Conservation (phyloP, 2,113 vertebrate genomes). For the Bombycilla garrulus region DNA sequence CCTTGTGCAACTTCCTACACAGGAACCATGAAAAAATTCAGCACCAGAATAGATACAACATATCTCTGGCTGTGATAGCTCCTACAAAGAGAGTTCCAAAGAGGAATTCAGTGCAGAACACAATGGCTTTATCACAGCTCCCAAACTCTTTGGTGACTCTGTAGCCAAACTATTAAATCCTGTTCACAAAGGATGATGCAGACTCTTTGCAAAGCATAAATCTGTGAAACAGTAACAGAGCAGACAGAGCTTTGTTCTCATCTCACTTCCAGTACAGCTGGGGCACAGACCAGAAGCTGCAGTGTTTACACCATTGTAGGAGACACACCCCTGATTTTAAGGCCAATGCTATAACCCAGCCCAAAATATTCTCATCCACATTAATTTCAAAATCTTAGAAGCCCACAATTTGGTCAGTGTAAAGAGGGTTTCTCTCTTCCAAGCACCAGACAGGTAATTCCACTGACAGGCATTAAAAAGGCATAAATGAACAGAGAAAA, state of each 20-base stretch:
- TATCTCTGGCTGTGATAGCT: neutral
- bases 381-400: neutral
- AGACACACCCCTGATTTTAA: neutral
- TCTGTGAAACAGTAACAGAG: neutral
- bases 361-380: neutral
- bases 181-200: neutral
- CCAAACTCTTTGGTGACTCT: neutral
- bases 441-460: neutral
- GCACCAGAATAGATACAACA: neutral
- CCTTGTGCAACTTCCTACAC: neutral
- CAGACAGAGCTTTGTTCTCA: neutral
- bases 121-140: neutral
- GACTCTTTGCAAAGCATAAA: neutral
- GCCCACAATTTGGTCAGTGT: neutral
- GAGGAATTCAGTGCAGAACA: neutral
- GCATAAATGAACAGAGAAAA: neutral
- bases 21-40: neutral
- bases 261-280: neutral
- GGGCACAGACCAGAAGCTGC: neutral
- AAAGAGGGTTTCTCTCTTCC: neutral
- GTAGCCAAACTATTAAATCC: neutral
- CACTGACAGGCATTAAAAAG: neutral
- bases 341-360: neutral
- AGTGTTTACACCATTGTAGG: neutral
- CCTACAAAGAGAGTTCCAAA: fast-evolving